phyloP scores from a whole-genome alignment of 2,888 invertebrate species.

The Himalopsyche anomala region DNA sequence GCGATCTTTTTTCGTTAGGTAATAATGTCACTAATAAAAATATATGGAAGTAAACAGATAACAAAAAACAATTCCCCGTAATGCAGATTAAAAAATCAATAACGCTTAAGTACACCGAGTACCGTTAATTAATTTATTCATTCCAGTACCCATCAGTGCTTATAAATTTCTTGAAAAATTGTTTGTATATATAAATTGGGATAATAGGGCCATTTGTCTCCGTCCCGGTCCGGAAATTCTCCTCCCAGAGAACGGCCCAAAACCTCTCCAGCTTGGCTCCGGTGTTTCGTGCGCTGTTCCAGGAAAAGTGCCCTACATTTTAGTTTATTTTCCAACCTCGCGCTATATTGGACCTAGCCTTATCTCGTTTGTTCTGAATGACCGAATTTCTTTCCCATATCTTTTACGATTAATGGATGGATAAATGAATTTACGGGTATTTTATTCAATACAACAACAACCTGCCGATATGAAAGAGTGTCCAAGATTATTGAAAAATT shows the following conservation, averaged over 20 bases:
- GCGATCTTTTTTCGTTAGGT: background rate
- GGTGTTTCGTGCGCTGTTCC: background rate
- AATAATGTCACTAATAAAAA: background rate
- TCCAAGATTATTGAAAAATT: background rate
- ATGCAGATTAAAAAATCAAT: conserved; percentile 39
- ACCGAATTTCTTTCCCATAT: conserved; percentile 56
- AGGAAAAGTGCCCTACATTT: conserved; percentile 35
- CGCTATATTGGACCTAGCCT: conserved; percentile 52
- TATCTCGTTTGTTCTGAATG: conserved; percentile 58
- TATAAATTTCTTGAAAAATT: conserved; percentile 43
- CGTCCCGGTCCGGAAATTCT: conserved; percentile 36
- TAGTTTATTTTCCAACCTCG: conserved; percentile 29
- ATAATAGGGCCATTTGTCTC: conserved; percentile 46
- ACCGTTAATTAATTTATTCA: conserved; percentile 37
- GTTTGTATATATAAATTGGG: conserved; percentile 44
- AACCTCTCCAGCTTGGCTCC: conserved; percentile 34
- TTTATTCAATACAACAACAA: conserved; percentile 36
- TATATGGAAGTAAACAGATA: background rate
- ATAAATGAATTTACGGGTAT: conserved; percentile 52
- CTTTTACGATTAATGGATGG: conserved; percentile 53
- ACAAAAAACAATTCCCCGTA: conserved; percentile 17
- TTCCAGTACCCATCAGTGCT: conserved; percentile 42
- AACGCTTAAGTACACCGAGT: conserved; percentile 25
- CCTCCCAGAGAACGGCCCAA: conserved; percentile 20
- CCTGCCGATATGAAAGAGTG: background rate